Evolutionary conservation across 2,113 vertebrate genomes (phyloP).

Genomic region (Silurus meridionalis): DNA sequence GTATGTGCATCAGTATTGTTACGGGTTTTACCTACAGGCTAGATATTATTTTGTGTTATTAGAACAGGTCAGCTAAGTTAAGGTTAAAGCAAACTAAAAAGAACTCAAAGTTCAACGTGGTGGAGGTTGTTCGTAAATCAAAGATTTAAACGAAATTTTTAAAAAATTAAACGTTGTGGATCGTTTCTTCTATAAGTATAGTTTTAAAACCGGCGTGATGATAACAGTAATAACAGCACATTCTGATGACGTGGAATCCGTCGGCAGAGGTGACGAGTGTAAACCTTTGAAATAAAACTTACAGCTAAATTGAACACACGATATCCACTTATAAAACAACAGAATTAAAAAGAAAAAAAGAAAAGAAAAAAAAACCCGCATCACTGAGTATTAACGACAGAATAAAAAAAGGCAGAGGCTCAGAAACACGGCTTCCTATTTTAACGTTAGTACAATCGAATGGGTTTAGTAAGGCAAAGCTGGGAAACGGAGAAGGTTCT

Average conservation of each 20-base stretch:
- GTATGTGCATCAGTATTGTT: too few relatives aligned
- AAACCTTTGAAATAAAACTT: constrained; percentile 22
- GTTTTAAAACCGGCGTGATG: neutral
- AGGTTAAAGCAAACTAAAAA: too few relatives aligned
- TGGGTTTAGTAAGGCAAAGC: neutral
- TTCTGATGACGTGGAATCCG: neutral
- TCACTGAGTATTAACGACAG: constrained; percentile 18
- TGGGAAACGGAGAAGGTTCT: neutral
- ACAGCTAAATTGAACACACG: neutral
- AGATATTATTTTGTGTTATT: too few relatives aligned
- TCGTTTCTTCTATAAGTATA: too few relatives aligned
- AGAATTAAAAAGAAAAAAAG: neutral
- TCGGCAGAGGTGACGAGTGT: neutral
- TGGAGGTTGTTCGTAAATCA: too few relatives aligned
- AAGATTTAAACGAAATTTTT: neutral
- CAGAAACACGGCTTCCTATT: constrained; percentile 19
- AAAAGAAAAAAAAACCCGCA: neutral
- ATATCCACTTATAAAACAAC: neutral
- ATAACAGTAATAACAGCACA: neutral
- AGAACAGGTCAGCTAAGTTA: too few relatives aligned
- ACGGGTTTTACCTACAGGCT: too few relatives aligned
- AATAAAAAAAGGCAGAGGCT: constrained; percentile 7
- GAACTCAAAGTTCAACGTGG: too few relatives aligned
- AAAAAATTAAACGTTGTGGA: neutral
- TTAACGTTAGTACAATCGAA: neutral